Evolutionary conservation across 2,888 invertebrate genomes (phyloP).

Genomic region (Nezara viridula): DNA sequence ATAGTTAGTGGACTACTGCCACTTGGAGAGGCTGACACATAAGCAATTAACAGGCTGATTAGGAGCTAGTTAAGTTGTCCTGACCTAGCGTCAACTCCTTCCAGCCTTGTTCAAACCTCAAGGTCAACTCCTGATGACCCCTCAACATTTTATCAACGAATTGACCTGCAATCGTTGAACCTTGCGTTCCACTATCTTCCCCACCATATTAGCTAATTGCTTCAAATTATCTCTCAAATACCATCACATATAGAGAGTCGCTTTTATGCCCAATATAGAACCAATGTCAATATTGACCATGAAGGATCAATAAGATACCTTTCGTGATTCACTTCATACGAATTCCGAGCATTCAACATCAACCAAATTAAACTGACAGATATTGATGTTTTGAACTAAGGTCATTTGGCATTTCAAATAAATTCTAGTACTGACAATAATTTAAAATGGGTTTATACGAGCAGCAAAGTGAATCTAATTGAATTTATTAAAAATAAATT

Average conservation of each 20-base stretch:
- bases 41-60: constrained; percentile 1
- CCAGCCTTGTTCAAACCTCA: neutral
- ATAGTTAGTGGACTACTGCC: neutral
- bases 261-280: no score
- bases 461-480: no score
- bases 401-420: no score
- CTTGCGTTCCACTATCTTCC: neutral
- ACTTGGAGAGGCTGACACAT: neutral
- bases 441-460: no score
- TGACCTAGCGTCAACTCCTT: constrained; percentile 3
- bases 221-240: no score
- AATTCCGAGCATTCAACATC: neutral
- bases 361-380: neutral
- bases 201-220: neutral
- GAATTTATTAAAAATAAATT: no score
- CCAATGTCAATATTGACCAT: neutral
- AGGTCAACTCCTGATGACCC: neutral
- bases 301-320: neutral
- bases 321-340: neutral
- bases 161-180: constrained; percentile 11
- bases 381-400: no score
- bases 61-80: constrained; percentile 13
- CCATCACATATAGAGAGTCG: no score
- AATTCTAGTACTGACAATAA: no score
- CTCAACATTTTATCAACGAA: neutral